A percentile compares a stretch with the other conserved stretches of the same genome.
phyloP scores from a whole-genome alignment of 2,113 vertebrate genomes.

The Alligator sinensis region DNA sequence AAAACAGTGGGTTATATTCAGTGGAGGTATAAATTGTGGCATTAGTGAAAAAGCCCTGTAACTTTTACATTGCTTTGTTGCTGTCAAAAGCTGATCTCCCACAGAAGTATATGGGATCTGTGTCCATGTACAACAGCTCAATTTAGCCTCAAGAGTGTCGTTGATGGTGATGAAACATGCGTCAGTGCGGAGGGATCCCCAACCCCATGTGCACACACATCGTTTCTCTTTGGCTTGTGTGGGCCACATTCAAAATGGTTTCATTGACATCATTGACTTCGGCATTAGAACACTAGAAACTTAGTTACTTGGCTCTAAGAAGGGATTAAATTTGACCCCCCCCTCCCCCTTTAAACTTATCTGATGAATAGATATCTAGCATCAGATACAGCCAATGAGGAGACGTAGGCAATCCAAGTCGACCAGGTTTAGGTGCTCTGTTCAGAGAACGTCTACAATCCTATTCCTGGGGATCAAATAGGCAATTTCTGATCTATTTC shows the following conservation, averaged over 20 bases:
- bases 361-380: not conserved
- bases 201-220: too few species aligned
- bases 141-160: not conserved
- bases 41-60: not conserved
- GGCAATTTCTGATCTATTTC: too few species aligned
- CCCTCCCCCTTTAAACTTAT: not conserved
- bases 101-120: not conserved
- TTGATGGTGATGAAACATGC: too few species aligned
- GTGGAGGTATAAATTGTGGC: not conserved
- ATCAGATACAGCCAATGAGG: too few species aligned
- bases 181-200: not conserved
- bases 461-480: too few species aligned
- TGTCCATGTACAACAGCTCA: not conserved
- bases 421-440: too few species aligned
- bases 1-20: not conserved
- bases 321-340: accelerated
- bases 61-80: not conserved
- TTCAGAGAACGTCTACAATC: too few species aligned
- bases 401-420: too few species aligned
- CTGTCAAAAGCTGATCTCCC: not conserved
- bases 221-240: too few species aligned
- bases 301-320: not conserved
- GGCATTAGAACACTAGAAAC: too few species aligned
- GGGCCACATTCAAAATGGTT: too few species aligned
- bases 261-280: too few species aligned